Percentiles rank a stretch among this genome's conserved stretches.
phyloP scores from a whole-genome alignment of 2,797 vertebrate genomes.

The Cuniculus paca region DNA sequence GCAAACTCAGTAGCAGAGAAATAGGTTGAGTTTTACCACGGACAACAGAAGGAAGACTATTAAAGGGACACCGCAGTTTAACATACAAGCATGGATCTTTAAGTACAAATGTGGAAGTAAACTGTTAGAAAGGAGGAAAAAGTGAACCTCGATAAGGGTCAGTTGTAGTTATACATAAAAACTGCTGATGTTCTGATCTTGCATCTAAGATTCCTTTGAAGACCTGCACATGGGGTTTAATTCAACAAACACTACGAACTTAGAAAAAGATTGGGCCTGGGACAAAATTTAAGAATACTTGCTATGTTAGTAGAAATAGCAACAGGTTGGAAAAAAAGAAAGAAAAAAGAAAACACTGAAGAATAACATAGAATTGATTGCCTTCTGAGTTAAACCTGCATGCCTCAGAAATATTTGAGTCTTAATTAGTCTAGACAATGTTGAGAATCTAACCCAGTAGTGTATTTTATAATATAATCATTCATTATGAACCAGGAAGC shows the following conservation, averaged over 20 bases:
- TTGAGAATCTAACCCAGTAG: conserved; percentile 11
- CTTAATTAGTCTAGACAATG: background rate
- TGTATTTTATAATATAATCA: background rate
- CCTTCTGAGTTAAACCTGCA: background rate
- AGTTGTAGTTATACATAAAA: background rate
- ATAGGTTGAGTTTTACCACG: background rate
- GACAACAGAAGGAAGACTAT: background rate
- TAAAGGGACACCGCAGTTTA: background rate
- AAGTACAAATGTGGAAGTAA: background rate
- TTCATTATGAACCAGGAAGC: background rate
- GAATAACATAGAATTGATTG: background rate
- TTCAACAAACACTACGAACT: background rate
- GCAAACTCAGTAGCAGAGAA: background rate
- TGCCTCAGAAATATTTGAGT: background rate
- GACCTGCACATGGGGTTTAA: background rate
- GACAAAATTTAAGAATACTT: conserved; percentile 32
- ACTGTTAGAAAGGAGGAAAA: background rate
- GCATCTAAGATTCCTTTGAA: background rate
- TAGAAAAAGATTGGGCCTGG: background rate
- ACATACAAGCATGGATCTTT: background rate
- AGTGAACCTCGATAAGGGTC: background rate
- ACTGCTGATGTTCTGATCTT: background rate
- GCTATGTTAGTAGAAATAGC: background rate
- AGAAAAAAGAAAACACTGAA: background rate
- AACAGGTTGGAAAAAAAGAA: fast-evolving